These are phyloP conservation scores for Leuciscus waleckii DNA, from an alignment of 2,797 vertebrate species.

Conservation along the genomic window DNA sequence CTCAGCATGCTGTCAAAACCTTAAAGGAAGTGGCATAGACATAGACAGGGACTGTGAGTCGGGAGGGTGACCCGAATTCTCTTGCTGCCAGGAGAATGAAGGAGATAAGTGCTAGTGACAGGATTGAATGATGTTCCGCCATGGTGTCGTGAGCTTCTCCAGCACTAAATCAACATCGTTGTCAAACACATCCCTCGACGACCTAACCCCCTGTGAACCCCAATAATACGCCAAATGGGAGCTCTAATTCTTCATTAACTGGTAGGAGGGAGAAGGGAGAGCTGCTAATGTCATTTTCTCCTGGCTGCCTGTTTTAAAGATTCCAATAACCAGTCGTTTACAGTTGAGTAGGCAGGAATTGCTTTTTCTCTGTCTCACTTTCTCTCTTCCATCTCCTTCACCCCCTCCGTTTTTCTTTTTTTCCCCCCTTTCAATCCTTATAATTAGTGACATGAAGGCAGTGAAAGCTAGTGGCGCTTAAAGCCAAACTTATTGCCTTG, in stretches of 20 bases:
- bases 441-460: constrained; percentile 80
- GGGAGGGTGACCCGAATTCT: constrained; percentile 81
- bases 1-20: background rate
- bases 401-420: constrained; percentile 46
- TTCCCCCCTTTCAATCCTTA: constrained; percentile 64
- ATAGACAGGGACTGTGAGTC: constrained; percentile 59
- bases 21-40: constrained; percentile 55
- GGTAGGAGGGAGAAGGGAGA: constrained; percentile 82
- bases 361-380: constrained; percentile 72
- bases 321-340: constrained; percentile 94
- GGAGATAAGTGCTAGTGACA: constrained; percentile 93
- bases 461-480: constrained; percentile 91
- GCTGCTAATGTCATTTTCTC: constrained; percentile 94
- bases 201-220: constrained; percentile 87
- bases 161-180: constrained; percentile 88
- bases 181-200: constrained; percentile 85
- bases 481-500: constrained; percentile 95
- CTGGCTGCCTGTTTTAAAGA: constrained; percentile 92
- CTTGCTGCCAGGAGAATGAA: constrained; percentile 85
- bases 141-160: constrained; percentile 79
- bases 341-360: constrained; percentile 93
- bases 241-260: constrained; percentile 98
- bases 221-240: constrained; percentile 94
- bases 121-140: constrained; percentile 91
- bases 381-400: constrained; percentile 24